These are phyloP conservation scores for Terebella lapidaria DNA, from an alignment of 2,888 invertebrate species.

Conservation along the genomic window DNA sequence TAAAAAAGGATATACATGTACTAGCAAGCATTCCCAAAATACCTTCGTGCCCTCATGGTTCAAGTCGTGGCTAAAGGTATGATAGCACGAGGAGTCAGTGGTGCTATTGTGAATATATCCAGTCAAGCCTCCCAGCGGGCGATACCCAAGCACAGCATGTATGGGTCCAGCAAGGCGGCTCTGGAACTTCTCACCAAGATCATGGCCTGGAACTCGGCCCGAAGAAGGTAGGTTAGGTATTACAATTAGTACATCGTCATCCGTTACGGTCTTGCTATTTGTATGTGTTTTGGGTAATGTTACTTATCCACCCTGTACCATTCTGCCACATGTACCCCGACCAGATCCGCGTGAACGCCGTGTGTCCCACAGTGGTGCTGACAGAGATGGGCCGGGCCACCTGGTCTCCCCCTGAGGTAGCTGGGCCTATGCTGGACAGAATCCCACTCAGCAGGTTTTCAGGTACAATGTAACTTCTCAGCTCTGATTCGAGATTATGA, in stretches of 20 bases:
- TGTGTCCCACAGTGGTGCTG: constrained; percentile 91
- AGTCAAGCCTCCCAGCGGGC: constrained; percentile 68
- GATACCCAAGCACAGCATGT: constrained; percentile 71
- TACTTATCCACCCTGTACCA: no score
- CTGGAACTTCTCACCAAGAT: constrained; percentile 77
- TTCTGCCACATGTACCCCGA: no score
- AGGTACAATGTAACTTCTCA: constrained; percentile 61
- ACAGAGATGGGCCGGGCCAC: constrained; percentile 75
- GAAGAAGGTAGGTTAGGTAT: constrained; percentile 53
- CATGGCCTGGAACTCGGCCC: constrained; percentile 84
- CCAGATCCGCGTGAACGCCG: constrained; percentile 78
- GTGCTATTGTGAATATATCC: constrained; percentile 85
- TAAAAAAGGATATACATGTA: no score
- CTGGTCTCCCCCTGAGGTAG: constrained; percentile 71
- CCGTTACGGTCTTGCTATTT: not conserved
- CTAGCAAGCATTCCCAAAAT: no score
- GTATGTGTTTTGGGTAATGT: no score
- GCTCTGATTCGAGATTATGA: no score
- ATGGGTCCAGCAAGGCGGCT: constrained; percentile 81
- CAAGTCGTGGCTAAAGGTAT: constrained; percentile 72
- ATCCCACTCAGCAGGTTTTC: constrained; percentile 75
- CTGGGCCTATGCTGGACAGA: constrained; percentile 64
- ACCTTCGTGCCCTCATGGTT: no score
- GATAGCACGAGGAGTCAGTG: constrained; percentile 66
- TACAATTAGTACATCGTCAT: not conserved